These are phyloP conservation scores for Carcharodon carcharias DNA, from an alignment of 2,797 vertebrate genomes.

Conservation along the genomic window DNA sequence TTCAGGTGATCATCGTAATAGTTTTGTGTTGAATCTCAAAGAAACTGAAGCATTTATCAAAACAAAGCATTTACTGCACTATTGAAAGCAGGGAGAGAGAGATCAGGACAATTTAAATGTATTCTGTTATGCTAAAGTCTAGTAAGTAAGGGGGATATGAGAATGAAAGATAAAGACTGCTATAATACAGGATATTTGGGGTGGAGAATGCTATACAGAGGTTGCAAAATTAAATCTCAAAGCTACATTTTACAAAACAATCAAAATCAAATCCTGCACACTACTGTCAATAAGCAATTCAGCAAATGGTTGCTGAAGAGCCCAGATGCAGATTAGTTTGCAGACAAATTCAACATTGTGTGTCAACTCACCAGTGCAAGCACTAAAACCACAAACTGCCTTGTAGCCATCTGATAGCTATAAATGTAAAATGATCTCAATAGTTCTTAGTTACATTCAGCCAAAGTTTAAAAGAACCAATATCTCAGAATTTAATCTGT, in stretches of 20 bases:
- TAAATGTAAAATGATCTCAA: background rate
- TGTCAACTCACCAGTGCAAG: background rate
- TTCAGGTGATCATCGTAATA: background rate
- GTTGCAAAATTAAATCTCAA: background rate
- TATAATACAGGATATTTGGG: background rate
- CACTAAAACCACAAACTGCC: background rate
- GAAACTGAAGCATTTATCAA: background rate
- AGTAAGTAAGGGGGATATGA: background rate
- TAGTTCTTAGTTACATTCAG: background rate
- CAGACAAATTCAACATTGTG: background rate
- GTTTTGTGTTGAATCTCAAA: background rate
- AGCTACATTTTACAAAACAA: background rate
- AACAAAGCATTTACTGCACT: background rate
- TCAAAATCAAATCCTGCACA: background rate
- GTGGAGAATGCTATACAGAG: background rate
- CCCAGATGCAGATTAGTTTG: background rate
- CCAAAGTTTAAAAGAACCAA: background rate
- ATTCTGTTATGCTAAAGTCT: background rate
- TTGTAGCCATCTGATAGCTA: background rate
- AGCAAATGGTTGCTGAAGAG: no score
- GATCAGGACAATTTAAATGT: background rate
- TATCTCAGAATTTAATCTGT: background rate
- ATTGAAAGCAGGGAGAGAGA: background rate
- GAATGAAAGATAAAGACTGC: background rate
- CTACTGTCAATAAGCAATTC: background rate